phyloP scores from a whole-genome alignment of 1,140 invertebrate genomes.

The Nasonia longicornis region DNA sequence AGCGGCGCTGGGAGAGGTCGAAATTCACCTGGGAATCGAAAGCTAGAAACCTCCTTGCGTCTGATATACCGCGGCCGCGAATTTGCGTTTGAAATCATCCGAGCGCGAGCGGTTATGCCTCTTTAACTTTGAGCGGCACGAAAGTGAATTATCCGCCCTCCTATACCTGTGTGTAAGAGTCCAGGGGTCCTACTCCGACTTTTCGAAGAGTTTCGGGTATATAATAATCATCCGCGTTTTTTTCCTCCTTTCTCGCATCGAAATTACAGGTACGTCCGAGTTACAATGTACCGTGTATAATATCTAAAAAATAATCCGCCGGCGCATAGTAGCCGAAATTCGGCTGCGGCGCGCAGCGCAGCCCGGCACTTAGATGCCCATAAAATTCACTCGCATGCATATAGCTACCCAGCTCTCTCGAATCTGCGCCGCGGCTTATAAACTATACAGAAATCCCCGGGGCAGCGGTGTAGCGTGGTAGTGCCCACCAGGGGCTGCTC shows the following conservation, averaged over 20 bases:
- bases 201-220: too few species aligned
- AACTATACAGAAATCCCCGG: conserved; percentile 2
- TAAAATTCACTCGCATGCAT: not conserved
- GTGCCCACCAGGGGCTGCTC: conserved; percentile 43
- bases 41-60: conserved; percentile 44
- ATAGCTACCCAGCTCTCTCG: not conserved
- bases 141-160: not conserved
- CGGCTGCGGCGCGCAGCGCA: not conserved
- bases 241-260: not conserved
- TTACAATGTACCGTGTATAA: not conserved
- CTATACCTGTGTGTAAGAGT: too few species aligned
- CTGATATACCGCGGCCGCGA: conserved; percentile 44
- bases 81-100: conserved; percentile 60
- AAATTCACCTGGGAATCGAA: conserved; percentile 51
- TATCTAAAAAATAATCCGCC: not conserved
- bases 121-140: conserved; percentile 15
- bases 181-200: too few species aligned
- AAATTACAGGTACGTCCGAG: not conserved
- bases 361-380: not conserved
- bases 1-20: conserved; percentile 36
- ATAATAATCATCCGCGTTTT: too few species aligned
- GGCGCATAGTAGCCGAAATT: not conserved
- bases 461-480: conserved; percentile 8
- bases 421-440: not conserved
- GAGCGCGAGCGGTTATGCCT: not conserved